These are phyloP conservation scores for Trachurus trachurus DNA, from an alignment of 2,797 vertebrate genomes.

Conservation along the genomic window DNA sequence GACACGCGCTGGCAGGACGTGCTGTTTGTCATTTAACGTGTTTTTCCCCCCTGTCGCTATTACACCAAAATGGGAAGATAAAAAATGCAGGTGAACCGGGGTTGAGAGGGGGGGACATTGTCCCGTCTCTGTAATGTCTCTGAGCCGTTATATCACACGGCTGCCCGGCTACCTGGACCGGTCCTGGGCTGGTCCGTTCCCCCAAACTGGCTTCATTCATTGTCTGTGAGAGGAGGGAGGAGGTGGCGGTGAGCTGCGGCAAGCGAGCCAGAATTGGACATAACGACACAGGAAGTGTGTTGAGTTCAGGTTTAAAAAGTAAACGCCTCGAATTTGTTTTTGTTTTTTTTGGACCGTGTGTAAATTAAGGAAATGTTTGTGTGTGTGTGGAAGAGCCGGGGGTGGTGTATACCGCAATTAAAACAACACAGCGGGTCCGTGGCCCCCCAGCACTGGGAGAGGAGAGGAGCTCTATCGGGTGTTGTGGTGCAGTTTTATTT, in stretches of 20 bases:
- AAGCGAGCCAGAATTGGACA: constrained; percentile 44
- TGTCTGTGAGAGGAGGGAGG: constrained; percentile 68
- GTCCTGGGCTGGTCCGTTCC: constrained; percentile 49
- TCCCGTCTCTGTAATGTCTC: not conserved
- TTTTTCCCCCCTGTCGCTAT: constrained; percentile 28
- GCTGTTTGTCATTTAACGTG: not conserved
- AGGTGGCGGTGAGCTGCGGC: constrained; percentile 64
- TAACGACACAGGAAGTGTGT: constrained; percentile 46
- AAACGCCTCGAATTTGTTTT: not conserved
- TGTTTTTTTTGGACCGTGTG: not conserved
- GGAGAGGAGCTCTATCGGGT: not conserved
- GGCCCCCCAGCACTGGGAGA: not conserved
- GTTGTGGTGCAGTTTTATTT: constrained; percentile 31
- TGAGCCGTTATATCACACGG: not conserved
- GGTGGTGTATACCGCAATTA: not conserved
- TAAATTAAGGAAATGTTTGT: fast-evolving
- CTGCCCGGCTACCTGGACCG: constrained; percentile 31
- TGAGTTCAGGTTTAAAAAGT: constrained; percentile 21
- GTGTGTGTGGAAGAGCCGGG: fast-evolving
- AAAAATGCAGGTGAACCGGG: constrained; percentile 23
- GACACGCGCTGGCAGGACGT: no score
- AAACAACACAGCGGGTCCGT: fast-evolving
- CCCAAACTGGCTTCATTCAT: constrained; percentile 76
- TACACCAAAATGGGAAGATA: constrained; percentile 14
- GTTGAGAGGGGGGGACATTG: not conserved